Percentiles rank a stretch among this genome's conserved stretches.
phyloP scores from a whole-genome alignment of 2,888 invertebrate genomes.

The Oscheius sp. region DNA sequence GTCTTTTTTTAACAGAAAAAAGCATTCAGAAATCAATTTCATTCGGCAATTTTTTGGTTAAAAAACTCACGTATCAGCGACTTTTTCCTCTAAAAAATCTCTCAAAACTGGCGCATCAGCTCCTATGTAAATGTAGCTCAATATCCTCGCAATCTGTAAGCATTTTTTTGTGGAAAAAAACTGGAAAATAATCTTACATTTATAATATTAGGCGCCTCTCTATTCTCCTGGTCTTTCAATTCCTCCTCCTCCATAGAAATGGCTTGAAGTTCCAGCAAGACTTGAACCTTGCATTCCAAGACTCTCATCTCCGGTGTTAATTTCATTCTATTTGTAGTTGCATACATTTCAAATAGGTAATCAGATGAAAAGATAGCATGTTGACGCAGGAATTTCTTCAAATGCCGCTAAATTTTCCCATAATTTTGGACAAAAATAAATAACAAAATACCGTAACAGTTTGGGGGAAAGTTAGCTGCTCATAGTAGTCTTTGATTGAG shows the following conservation, averaged over 20 bases:
- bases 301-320: too few relatives aligned
- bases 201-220: background rate
- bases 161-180: too few relatives aligned
- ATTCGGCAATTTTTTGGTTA: background rate
- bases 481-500: conserved; percentile 1
- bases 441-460: conserved; percentile 2
- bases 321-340: too few relatives aligned
- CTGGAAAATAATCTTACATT: background rate
- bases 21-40: too few relatives aligned
- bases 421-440: background rate
- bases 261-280: background rate
- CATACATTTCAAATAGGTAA: too few relatives aligned
- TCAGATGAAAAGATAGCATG: too few relatives aligned
- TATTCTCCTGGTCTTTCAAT: background rate
- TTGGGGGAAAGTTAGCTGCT: background rate
- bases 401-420: background rate
- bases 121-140: too few relatives aligned
- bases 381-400: background rate
- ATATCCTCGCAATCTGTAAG: too few relatives aligned
- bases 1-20: background rate
- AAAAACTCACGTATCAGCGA: background rate
- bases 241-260: background rate
- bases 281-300: too few relatives aligned
- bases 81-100: too few relatives aligned
- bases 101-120: too few relatives aligned